Evolutionary conservation across 1,140 invertebrate species (phyloP), one percentile per base, ranked within the genome.

Genomic region (Eufriesea mexicana): DNA sequence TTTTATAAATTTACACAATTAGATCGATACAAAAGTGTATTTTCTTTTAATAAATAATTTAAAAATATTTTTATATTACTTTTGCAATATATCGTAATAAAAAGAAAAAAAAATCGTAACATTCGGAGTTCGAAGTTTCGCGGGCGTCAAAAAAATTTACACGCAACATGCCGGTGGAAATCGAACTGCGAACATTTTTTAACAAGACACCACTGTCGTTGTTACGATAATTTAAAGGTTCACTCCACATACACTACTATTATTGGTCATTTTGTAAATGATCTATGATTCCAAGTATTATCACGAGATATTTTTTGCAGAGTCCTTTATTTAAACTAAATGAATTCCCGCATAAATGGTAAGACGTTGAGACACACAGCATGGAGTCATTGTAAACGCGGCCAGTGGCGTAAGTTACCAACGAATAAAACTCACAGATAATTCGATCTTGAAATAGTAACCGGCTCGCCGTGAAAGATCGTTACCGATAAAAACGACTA

Each of bases 341-440:
- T 28, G 51, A 84, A 89, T 90, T 89, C 79, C 84, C 88, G 90
- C 88, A 88, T 86, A 89, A 90, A 87, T 73, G 71, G 68, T 51
- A 54, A 80, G 71, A 84, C 73, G 57, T 71, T 45, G 42, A 74
- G 68, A 64, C 47, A 49, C 70, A 78, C 71, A 81, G 77, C 74
- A 84, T 81, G 77, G 83, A 88, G 75, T 84, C 77, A 83, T 89
- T 90, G 86, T 89, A 91, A 92, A 91, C 89, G 89, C 89, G 85
- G 79, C 89, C 91, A 92, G 85, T 87, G 78, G 84, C 80, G 84
- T 59, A 85, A 90, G 84, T 87, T 85, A 84, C 83, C 76, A 84
- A 83, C 79, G 75, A 80, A 67, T 71, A 74, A 86, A 87, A 84
- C 83, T 86, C 77, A 86, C 85, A 75, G 67, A 79, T 79, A 78